Evolutionary conservation across 1,140 invertebrate genomes (phyloP).

Genomic region (Vanessa tameamea): DNA sequence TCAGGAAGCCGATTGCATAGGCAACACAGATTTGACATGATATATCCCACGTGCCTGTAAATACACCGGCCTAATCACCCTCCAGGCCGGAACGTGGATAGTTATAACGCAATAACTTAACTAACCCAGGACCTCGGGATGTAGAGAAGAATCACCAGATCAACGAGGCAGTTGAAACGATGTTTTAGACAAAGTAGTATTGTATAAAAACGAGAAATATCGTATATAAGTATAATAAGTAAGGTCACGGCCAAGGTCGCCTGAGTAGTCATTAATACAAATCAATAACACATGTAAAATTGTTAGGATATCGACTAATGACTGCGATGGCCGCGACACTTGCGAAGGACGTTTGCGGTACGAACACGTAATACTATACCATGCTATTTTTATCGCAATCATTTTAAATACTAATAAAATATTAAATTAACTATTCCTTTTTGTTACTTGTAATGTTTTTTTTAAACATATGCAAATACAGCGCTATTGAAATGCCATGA

Average conservation of each 20-base stretch:
- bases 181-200: too few species aligned
- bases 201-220: too few species aligned
- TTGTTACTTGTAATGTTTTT: background rate
- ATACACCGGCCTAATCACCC: too few species aligned
- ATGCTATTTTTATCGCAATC: slow-evolving; percentile 16
- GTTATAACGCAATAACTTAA: too few species aligned
- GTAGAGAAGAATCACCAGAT: too few species aligned
- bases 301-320: slow-evolving; percentile 28
- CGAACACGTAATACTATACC: slow-evolving; percentile 28
- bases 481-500: background rate
- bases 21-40: too few species aligned
- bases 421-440: slow-evolving; percentile 7
- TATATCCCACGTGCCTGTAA: too few species aligned
- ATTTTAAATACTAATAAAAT: slow-evolving; percentile 17
- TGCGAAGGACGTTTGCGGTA: slow-evolving; percentile 35
- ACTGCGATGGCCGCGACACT: slow-evolving; percentile 15
- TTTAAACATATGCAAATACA: background rate
- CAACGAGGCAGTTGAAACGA: too few species aligned
- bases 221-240: background rate
- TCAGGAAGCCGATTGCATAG: too few species aligned
- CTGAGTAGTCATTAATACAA: slow-evolving; percentile 5
- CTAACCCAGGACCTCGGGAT: too few species aligned
- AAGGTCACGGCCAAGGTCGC: background rate
- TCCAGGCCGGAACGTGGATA: too few species aligned
- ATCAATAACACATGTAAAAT: slow-evolving; percentile 24